Base-by-base conservation (phyloP, 2,797 vertebrate genomes). In the Gephyroberyx darwinii region DNA sequence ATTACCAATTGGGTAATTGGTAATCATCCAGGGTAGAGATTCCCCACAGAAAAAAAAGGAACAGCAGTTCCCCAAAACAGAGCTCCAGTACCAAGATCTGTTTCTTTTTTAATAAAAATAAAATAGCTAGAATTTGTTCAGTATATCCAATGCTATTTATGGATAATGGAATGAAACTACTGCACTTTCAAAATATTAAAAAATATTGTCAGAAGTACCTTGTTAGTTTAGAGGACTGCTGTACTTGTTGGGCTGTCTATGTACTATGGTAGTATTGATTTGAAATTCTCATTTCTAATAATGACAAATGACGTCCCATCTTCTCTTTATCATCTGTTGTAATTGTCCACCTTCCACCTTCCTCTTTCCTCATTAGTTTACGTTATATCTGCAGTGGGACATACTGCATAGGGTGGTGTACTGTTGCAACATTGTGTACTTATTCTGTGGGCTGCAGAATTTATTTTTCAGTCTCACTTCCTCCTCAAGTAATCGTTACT, bases 401-500 rank as follows among this genome's bases (percentile, higher is more conserved):
- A 1, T 10, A 19, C 10, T 14, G 10, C 1, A 0, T 0, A 1
- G 16, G 53, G 37, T 0, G 4, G 43, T 37, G 31, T 17, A 35
- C 12, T 75, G 37, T 90, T 90, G 78, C 81, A 63, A 85, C 84
- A 89, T 67, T 43, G 22, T 73, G 71, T 65, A 55, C 19, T 69
- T 51, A 35, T 45, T 48, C 69, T 74, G 54, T 59, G 1, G 35
- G 43, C 75, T 51, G n/a, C 39, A 50, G 5, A 64, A 59, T 22
- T 17, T 10, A 50, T 73, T 80, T 83, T 71, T 82, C 39, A 50
- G 19, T 84, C 33, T 81, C 48, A 70, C 72, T 90, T 92, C 84
- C 74, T 87, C 19, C 48, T 86, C 19, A n/a, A n/a, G n/a, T n/a
- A n/a, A 26, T 26, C 26, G 2, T 26, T 26, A 9, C 35, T 31